Evolutionary conservation across 1,140 invertebrate species (phyloP), one percentile per base, ranked within the genome.

Genomic region (Tetragnatha versicolor): DNA sequence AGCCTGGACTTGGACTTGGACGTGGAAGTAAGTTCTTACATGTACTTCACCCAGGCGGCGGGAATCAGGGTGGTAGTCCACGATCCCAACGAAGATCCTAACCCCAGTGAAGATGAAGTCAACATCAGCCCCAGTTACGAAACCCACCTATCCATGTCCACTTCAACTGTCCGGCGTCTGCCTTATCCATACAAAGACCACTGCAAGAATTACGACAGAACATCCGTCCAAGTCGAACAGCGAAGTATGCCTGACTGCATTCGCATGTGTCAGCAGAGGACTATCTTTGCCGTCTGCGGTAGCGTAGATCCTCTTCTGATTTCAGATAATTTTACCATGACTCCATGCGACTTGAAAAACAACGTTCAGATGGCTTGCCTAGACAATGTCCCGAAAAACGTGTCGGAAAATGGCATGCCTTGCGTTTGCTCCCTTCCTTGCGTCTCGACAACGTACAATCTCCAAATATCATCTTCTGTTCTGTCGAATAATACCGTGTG

Each of bases 31-130:
- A 9, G 58, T 22, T 14, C 37, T 12, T 58, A 72, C 29, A 25
- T 72, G 31, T 9, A 72, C 42, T 7, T 58, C 3, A 58, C 84
- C 2, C 82, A 35, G 14, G 6, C 49, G 75, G n/a, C 83, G 80
- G 87, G 86, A 9, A 81, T 84, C 3, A 68, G 85, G 42, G 82
- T 88, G 14, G 65, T 85, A 3, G 81, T 87, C 33, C 87, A 88
- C 77, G 80, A 80, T 17, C 80, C 84, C 22, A 82, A 83, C 14
- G 79, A 82, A 9, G 82, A 84, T 55, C 86, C 86, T 0, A 85
- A 86, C 47, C 85, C 86, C 0, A 85, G 85, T 69, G 85, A 86
- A 35, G 82, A 85, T 29, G 87, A 86, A 0, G 81, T 87, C 35
- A 84, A 84, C 31, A 79, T 87, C 9, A 65, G 84, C 2, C 85